Evolutionary conservation across 2,888 invertebrate genomes (phyloP).

Genomic region (Apamea monoglypha): DNA sequence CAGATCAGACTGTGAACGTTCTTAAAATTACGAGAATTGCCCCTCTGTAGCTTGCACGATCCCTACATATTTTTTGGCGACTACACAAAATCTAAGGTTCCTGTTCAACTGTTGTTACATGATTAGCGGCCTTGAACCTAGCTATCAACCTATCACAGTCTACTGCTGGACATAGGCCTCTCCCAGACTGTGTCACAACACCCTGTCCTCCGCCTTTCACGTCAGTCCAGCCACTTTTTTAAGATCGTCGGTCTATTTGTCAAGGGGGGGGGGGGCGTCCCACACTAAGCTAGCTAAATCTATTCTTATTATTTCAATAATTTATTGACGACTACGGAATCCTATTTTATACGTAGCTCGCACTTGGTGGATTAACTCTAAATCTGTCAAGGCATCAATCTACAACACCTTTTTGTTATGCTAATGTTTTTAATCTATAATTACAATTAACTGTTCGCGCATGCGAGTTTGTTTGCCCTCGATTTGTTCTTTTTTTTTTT

Average conservation of each 20-base stretch:
- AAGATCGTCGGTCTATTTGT: neutral
- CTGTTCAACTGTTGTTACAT: neutral
- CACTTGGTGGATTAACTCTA: conserved; percentile 1
- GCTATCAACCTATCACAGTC: neutral
- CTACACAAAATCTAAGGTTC: neutral
- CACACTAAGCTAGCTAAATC: neutral
- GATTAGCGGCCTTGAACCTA: neutral
- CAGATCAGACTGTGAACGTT: no score
- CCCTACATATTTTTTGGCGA: neutral
- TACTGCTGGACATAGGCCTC: neutral
- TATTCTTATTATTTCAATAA: neutral
- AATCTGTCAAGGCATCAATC: conserved; percentile 39
- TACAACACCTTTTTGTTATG: conserved; percentile 21
- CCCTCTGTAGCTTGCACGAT: neutral
- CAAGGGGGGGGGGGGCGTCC: neutral
- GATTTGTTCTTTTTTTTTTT: conserved; percentile 30
- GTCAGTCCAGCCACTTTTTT: neutral
- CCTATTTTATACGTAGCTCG: neutral
- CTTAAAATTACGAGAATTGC: no score
- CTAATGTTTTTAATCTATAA: conserved; percentile 19
- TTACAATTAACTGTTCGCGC: conserved; percentile 15
- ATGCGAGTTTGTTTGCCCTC: conserved; percentile 14
- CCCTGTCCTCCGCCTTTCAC: neutral
- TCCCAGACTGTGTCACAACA: neutral
- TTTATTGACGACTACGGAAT: conserved; percentile 26